Evolutionary conservation across 1,140 invertebrate species (phyloP).

Genomic region (Probaryconus sp.): DNA sequence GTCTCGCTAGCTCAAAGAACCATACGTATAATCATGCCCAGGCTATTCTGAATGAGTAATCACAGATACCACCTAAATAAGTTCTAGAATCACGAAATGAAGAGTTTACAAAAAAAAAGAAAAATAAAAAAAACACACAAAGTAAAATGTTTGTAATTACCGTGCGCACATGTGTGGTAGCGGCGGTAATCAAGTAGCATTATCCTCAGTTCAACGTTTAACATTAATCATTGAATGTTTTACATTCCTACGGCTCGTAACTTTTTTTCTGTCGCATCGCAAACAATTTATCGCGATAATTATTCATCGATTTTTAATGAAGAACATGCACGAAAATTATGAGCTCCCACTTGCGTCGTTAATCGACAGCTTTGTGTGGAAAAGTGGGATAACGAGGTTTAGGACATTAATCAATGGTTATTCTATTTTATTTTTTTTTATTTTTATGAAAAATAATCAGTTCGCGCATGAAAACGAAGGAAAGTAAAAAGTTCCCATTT

Average conservation of each 20-base stretch:
- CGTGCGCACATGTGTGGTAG: neutral
- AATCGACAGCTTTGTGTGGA: too few relatives aligned
- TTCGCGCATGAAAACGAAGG: too few relatives aligned
- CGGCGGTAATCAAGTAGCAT: conserved; percentile 8
- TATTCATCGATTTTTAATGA: neutral
- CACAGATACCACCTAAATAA: conserved; percentile 20
- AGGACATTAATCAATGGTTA: too few relatives aligned
- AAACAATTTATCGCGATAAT: neutral
- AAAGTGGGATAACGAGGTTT: too few relatives aligned
- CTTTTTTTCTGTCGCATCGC: neutral
- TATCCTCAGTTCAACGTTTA: neutral
- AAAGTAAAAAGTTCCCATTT: too few relatives aligned
- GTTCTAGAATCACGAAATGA: conserved; percentile 27
- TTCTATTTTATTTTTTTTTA: too few relatives aligned
- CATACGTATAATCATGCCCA: conserved; percentile 39
- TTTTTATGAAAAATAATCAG: too few relatives aligned
- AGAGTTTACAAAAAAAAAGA: conserved; percentile 6
- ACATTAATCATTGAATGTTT: conserved; percentile 5
- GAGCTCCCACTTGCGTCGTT: too few relatives aligned
- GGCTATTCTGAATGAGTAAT: conserved; percentile 43
- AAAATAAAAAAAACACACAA: too few relatives aligned
- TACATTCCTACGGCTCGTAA: neutral
- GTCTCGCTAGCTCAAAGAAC: conserved; percentile 11
- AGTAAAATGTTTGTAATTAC: conserved; percentile 34
- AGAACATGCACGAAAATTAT: neutral